These are phyloP conservation scores for Melanerpes formicivorus DNA, from an alignment of 2,113 vertebrate species.

Conservation along the genomic window DNA sequence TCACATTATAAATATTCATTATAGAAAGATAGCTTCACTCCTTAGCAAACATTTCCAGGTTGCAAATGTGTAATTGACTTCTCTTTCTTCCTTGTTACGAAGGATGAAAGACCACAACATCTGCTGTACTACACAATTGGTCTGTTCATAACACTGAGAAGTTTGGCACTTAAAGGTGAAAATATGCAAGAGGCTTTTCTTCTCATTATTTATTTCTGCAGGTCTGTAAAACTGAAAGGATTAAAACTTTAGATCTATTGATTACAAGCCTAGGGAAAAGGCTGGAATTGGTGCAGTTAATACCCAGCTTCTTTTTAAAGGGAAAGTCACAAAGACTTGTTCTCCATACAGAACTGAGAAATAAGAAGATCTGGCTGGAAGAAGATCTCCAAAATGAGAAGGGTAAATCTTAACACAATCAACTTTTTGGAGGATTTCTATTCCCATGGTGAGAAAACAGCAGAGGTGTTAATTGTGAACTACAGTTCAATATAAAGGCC, in stretches of 20 bases:
- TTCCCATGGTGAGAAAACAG: constrained; percentile 57
- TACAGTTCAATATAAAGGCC: constrained; percentile 70
- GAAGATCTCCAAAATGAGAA: constrained; percentile 31
- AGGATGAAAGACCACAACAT: constrained; percentile 54
- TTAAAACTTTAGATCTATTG: constrained; percentile 67
- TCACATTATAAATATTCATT: neutral
- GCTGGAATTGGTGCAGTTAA: constrained; percentile 49
- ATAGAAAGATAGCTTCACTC: neutral
- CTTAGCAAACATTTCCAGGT: constrained; percentile 11
- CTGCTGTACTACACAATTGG: neutral
- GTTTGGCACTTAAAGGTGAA: constrained; percentile 45
- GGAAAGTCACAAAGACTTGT: constrained; percentile 42
- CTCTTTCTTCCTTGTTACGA: neutral
- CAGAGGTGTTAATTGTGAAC: constrained; percentile 69
- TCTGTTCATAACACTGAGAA: constrained; percentile 21
- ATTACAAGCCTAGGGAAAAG: constrained; percentile 65
- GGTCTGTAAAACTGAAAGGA: constrained; percentile 65
- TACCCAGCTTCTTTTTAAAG: constrained; percentile 60
- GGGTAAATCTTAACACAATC: constrained; percentile 51
- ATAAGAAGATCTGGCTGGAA: constrained; percentile 54
- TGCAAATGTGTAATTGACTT: neutral
- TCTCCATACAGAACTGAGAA: constrained; percentile 24
- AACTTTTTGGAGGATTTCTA: constrained; percentile 60
- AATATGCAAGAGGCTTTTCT: constrained; percentile 61
- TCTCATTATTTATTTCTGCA: constrained; percentile 37